These are phyloP conservation scores for Morpho achilles DNA, from an alignment of 2,888 invertebrate species.

Conservation along the genomic window DNA sequence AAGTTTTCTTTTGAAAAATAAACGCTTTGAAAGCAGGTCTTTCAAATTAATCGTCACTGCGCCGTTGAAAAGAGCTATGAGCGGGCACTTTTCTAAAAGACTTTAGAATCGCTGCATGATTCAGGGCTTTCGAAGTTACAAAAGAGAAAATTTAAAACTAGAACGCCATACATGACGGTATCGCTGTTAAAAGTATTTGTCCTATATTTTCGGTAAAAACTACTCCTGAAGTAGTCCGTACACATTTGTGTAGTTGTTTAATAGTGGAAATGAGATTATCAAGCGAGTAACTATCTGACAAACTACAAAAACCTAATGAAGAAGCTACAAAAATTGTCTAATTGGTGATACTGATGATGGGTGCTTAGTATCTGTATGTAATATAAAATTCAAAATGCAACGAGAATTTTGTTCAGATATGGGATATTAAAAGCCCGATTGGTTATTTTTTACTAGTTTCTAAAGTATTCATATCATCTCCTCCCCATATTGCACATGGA, in stretches of 20 bases:
- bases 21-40: conserved; percentile 13
- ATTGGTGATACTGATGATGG: not conserved
- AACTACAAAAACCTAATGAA: too few relatives aligned
- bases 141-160: conserved; percentile 4
- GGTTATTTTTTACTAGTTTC: too few relatives aligned
- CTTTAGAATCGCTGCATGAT: conserved; percentile 6
- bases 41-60: conserved; percentile 13
- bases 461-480: too few relatives aligned
- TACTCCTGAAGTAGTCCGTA: too few relatives aligned
- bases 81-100: conserved; percentile 13
- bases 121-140: conserved; percentile 9
- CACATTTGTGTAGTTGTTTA: too few relatives aligned
- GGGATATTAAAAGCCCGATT: too few relatives aligned
- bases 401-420: too few relatives aligned
- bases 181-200: not conserved
- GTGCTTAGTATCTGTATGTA: too few relatives aligned
- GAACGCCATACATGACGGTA: not conserved
- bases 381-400: too few relatives aligned
- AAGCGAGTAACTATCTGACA: too few relatives aligned
- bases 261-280: not conserved
- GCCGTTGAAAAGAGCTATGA: conserved; percentile 10
- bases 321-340: not conserved
- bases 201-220: too few relatives aligned
- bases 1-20: not conserved
- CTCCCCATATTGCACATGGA: too few relatives aligned